phyloP scores from a whole-genome alignment of 2,888 invertebrate species.

The Cryptocephalus moraei region DNA sequence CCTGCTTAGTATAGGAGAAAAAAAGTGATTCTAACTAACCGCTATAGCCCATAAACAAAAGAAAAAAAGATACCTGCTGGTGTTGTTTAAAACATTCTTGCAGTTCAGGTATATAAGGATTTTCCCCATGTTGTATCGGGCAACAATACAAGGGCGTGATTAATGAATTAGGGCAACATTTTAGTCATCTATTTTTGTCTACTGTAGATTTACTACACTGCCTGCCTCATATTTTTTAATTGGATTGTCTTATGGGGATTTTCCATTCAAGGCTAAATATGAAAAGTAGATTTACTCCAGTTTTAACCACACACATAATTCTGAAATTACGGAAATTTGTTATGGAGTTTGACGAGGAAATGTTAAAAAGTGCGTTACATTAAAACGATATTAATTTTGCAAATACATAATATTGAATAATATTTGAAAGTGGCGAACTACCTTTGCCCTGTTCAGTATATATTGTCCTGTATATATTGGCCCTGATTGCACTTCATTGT shows the following conservation, averaged over 20 bases:
- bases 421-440: too few relatives aligned
- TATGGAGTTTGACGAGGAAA: too few relatives aligned
- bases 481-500: too few relatives aligned
- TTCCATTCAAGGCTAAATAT: neutral
- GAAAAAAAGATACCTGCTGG: slow-evolving; percentile 16
- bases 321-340: too few relatives aligned
- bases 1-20: slow-evolving; percentile 11
- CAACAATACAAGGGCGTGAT: slow-evolving; percentile 5
- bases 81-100: slow-evolving; percentile 5
- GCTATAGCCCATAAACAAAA: slow-evolving; percentile 10
- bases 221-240: neutral
- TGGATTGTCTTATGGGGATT: slow-evolving; percentile 2
- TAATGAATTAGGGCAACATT: slow-evolving; percentile 3
- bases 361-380: too few relatives aligned
- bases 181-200: slow-evolving; percentile 1
- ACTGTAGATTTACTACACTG: too few relatives aligned
- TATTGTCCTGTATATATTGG: too few relatives aligned
- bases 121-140: slow-evolving; percentile 4
- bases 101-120: slow-evolving; percentile 2
- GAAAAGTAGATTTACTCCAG: too few relatives aligned
- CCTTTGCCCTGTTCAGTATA: too few relatives aligned
- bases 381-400: too few relatives aligned
- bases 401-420: too few relatives aligned
- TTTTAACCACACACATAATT: too few relatives aligned
- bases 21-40: slow-evolving; percentile 10